A percentile compares a stretch with the other conserved stretches of the same genome.
Conservation (phyloP, 2,888 invertebrate genomes). For the Euzophera pinguis region DNA sequence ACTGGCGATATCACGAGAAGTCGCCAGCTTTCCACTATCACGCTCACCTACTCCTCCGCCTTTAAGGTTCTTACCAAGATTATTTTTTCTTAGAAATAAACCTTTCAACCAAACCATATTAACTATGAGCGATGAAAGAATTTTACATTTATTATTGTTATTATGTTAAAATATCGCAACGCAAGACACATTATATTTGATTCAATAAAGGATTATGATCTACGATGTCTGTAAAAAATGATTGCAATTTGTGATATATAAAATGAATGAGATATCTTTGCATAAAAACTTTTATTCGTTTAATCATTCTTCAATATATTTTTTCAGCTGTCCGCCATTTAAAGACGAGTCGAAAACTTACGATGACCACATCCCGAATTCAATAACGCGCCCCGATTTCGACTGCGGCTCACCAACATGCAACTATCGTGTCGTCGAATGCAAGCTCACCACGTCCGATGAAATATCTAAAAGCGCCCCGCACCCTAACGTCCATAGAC, state of each 20-base stretch:
- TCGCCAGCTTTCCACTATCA: slow-evolving; percentile 88
- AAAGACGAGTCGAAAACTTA: slow-evolving; percentile 60
- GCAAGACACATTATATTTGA: too few species aligned
- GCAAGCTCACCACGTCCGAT: slow-evolving; percentile 69
- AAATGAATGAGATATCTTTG: neutral
- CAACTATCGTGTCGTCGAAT: slow-evolving; percentile 71
- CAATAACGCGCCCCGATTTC: slow-evolving; percentile 58
- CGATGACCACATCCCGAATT: slow-evolving; percentile 63
- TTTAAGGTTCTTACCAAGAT: slow-evolving; percentile 49
- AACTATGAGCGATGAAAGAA: too few species aligned
- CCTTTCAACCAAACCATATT: neutral
- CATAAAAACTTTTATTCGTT: neutral
- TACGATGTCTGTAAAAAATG: too few species aligned
- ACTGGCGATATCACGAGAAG: slow-evolving; percentile 85
- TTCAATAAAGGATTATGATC: too few species aligned
- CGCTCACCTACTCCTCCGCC: slow-evolving; percentile 87
- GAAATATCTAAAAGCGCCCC: slow-evolving; percentile 51
- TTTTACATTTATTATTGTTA: too few species aligned
- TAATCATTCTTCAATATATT: neutral
- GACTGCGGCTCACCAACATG: slow-evolving; percentile 66
- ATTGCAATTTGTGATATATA: too few species aligned
- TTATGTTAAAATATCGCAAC: too few species aligned
- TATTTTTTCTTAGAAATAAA: neutral
- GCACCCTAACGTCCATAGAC: slow-evolving; percentile 35
- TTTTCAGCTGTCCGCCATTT: slow-evolving; percentile 66